Evolutionary conservation across 2,113 vertebrate species (phyloP), one percentile per base, ranked within the genome.

Genomic region (Chauna torquata): DNA sequence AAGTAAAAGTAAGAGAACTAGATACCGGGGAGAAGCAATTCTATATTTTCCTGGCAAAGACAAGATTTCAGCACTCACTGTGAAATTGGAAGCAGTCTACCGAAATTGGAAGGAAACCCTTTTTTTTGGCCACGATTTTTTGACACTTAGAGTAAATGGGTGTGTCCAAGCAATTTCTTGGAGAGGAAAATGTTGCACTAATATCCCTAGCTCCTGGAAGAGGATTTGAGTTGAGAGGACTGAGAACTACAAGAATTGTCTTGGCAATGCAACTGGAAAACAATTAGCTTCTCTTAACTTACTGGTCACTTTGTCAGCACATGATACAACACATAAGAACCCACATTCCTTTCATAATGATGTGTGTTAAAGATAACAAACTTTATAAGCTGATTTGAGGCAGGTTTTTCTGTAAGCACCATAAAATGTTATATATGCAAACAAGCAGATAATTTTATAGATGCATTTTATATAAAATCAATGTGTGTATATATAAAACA

Each of bases 11-110:
- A 90, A 52, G 5, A 70, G 74, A 93, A 75, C 71, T 64, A 62
- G 40, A 52, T 52, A 87, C 50, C 19, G 23, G 47, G 58, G 64
- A 94, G 75, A 95, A 95, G 61, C 24, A 52, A 74, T 54, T 91
- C 45, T 61, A 1, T 58, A 62, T 75, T 81, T 59, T 76, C 71
- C 27, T 68, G 45, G 75, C 58, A 84, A 94, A 90, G 58, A 93
- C 22, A 70, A 76, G 84, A 44, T 90, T 94, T 92, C 69, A 94
- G 83, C 81, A 94, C 49, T 91, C 86, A 82, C 6, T 69, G 36
- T 82, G 77, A 92, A 90, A 86, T n/a, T 12, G 71, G 75, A 96
- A 94, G 79, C 52, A 91, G 45, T 59, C 75, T 83, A 50, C 89
- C 78, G 84, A 92, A 96, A 90, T 11, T 83, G 62, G 84, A 87